Evolutionary conservation across 2,797 vertebrate species (phyloP).

Genomic region (Nasua narica): DNA sequence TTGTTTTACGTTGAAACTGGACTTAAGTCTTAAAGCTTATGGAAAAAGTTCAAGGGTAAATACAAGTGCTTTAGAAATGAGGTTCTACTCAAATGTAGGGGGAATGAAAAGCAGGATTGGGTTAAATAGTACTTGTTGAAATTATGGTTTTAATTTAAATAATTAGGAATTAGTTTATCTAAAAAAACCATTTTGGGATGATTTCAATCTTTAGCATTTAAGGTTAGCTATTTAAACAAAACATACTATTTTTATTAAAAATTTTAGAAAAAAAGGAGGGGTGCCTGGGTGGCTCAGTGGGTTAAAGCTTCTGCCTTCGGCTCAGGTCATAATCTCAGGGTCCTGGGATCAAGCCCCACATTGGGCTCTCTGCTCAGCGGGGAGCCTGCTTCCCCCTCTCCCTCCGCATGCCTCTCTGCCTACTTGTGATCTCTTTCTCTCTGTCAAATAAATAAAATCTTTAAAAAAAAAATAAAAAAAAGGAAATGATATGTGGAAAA

Average conservation of each 20-base stretch:
- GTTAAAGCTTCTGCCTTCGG: too few species aligned
- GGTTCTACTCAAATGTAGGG: not conserved
- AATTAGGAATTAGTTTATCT: slow-evolving; percentile 30
- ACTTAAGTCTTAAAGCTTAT: not conserved
- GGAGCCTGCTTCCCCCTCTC: too few species aligned
- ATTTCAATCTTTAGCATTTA: slow-evolving; percentile 33
- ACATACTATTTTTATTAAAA: not conserved
- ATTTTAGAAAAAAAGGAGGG: too few species aligned
- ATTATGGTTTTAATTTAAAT: not conserved
- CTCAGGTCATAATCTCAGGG: too few species aligned
- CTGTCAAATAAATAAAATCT: too few species aligned
- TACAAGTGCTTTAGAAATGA: not conserved
- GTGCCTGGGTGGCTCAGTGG: too few species aligned
- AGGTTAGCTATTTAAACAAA: slow-evolving; percentile 24
- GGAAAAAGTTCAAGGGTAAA: not conserved
- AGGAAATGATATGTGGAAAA: not conserved
- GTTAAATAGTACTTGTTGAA: slow-evolving; percentile 18
- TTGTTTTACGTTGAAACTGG: not conserved
- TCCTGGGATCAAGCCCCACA: too few species aligned
- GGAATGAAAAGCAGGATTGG: not conserved
- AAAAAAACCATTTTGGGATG: not conserved
- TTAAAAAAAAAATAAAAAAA: too few species aligned
- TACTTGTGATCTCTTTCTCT: too few species aligned
- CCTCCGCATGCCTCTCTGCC: too few species aligned
- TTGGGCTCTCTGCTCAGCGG: too few species aligned